Evolutionary conservation across 2,797 vertebrate species (phyloP), one percentile per base, ranked within the genome.

Genomic region (Coracias cyanogaster): DNA sequence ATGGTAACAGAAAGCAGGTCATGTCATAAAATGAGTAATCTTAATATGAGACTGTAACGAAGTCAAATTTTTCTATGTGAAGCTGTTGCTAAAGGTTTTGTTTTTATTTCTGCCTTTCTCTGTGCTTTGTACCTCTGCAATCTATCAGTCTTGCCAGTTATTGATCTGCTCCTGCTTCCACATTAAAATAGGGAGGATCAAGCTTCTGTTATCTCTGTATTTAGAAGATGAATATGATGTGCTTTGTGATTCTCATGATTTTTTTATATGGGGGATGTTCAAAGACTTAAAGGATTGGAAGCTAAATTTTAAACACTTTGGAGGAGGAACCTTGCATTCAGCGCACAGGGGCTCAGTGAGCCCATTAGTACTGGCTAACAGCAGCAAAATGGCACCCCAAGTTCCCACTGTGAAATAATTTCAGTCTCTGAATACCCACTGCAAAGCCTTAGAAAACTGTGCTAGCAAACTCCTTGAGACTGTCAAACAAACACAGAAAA

Each of bases 1-100:
- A 66, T 1, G 7, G 69, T 96, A 92, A 95, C 74, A 87, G 82
- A 94, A 96, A 95, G 77, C 91, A 96, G 89, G 51, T 90, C 81
- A 21, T 80, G 71, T 86, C 74, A 74, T 91, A 92, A 89, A 97
- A 94, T 83, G 72, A 93, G 79, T 91, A 90, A 86, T 87, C 76
- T 90, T 89, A 74, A 77, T 71, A 43, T 26, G 29, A 93, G 58
- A 90, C 45, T 72, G 35, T 87, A 92, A 94, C 81, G 84, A 92
- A 85, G 65, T 85, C 78, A 88, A 79, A 79, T 51, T 88, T 96
- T 60, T 72, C 72, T 39, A 24, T 26, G 12, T 78, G 76, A 41
- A 48, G 35, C 74, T 86, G 45, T 87, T 87, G 76, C 86, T 76
- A 94, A 71, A 93, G 29, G 13, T 66, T 94, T 87, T 62, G 35